Percentiles rank a stretch among this genome's conserved stretches.
Conservation (phyloP, 1,140 invertebrate genomes). For the Berghia stephanieae region DNA sequence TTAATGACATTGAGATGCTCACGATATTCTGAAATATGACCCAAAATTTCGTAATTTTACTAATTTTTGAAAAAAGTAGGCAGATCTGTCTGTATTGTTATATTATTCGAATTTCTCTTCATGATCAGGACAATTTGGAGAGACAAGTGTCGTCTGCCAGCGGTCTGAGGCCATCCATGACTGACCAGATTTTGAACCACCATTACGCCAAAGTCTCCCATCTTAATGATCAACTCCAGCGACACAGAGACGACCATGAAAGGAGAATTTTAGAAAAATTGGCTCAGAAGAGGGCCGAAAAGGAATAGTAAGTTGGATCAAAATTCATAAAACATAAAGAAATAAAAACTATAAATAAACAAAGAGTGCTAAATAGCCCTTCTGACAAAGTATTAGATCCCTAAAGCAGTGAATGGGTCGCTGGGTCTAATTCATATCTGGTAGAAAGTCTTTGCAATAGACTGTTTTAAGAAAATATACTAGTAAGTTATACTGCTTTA, state of each 20-base stretch:
- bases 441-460: too few relatives aligned
- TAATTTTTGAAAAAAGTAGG: too few relatives aligned
- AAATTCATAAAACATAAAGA: background rate
- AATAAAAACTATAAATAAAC: background rate
- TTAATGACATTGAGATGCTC: too few relatives aligned
- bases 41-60: too few relatives aligned
- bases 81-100: background rate
- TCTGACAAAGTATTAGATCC: too few relatives aligned
- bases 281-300: slow-evolving; percentile 49
- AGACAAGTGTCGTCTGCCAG: slow-evolving; percentile 40
- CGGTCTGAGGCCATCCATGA: slow-evolving; percentile 34
- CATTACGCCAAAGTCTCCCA: slow-evolving; percentile 57
- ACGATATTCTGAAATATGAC: too few relatives aligned
- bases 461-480: too few relatives aligned
- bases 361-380: too few relatives aligned
- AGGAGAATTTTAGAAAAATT: slow-evolving; percentile 55
- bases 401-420: too few relatives aligned
- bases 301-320: slow-evolving; percentile 51
- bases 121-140: slow-evolving; percentile 52
- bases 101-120: too few relatives aligned
- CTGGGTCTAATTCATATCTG: too few relatives aligned
- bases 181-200: slow-evolving; percentile 57
- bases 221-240: slow-evolving; percentile 54
- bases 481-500: too few relatives aligned
- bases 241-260: slow-evolving; percentile 48